phyloP scores from a whole-genome alignment of 2,113 vertebrate genomes.

The western clawed frog (Xenopus tropicalis) region UCB_Xtro_10.0 CM004452.2:29781001-29781500 shows the following conservation, averaged over 20 bases:
- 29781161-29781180: slow-evolving; percentile 35
- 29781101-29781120: slow-evolving; percentile 33
- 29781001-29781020: too few species aligned
- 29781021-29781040: too few species aligned
- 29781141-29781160: slow-evolving; percentile 40
- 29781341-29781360: neutral
- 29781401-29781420: slow-evolving; percentile 10
- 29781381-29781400: neutral
- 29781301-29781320: slow-evolving; percentile 19
- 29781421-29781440: slow-evolving; percentile 1
- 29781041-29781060: neutral
- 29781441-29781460: neutral
- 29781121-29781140: slow-evolving; percentile 39
- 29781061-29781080: neutral
- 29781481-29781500: too few species aligned
- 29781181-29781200: slow-evolving; percentile 24
- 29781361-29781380: too few species aligned
- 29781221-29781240: slow-evolving; percentile 30
- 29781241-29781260: slow-evolving; percentile 40
- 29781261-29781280: slow-evolving; percentile 29
- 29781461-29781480: too few species aligned
- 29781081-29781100: slow-evolving; percentile 25
- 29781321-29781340: neutral
- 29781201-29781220: slow-evolving; percentile 18
- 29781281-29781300: slow-evolving; percentile 27